Conservation (phyloP, 1,140 invertebrate species). For the Acromyrmex charruanus region DNA sequence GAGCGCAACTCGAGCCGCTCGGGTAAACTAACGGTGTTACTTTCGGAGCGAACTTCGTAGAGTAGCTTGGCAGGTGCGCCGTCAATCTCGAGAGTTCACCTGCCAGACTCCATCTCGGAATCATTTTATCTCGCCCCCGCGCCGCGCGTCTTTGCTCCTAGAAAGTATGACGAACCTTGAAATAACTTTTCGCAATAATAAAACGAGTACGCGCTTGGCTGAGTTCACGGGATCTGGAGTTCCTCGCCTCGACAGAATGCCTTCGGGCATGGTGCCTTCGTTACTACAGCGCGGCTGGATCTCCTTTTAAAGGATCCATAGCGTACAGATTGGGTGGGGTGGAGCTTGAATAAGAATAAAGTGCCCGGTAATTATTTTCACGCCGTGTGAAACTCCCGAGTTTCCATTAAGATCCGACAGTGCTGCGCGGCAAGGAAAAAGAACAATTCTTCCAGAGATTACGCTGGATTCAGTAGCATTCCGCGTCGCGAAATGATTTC, state of each 20-base stretch:
- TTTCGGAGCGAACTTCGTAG: conserved; percentile 50
- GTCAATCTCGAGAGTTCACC: conserved; percentile 61
- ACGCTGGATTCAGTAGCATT: conserved; percentile 53
- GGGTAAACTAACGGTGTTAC: conserved; percentile 42
- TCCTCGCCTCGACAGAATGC: conserved; percentile 11
- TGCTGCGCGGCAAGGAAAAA: conserved; percentile 34
- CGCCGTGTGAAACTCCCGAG: conserved; percentile 45
- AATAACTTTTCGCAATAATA: conserved; percentile 76
- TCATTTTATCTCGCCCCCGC: conserved; percentile 62
- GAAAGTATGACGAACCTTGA: conserved; percentile 76
- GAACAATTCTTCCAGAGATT: conserved; percentile 49
- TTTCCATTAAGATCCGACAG: conserved; percentile 50
- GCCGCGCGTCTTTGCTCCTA: background rate
- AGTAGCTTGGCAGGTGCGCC: conserved; percentile 52
- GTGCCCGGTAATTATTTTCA: conserved; percentile 71
- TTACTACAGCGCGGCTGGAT: conserved; percentile 48
- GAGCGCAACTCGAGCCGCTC: conserved; percentile 14
- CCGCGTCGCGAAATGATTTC: conserved; percentile 58
- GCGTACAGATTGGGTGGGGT: background rate
- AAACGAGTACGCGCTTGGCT: conserved; percentile 45
- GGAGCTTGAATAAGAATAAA: conserved; percentile 60
- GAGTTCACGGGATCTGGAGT: conserved; percentile 20
- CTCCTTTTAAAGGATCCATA: conserved; percentile 11
- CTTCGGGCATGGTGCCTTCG: conserved; percentile 51
- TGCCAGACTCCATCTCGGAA: conserved; percentile 62